Evolutionary conservation across 2,797 vertebrate species (phyloP), one percentile per base, ranked within the genome.

Genomic region (Triplophysa bombifrons): DNA sequence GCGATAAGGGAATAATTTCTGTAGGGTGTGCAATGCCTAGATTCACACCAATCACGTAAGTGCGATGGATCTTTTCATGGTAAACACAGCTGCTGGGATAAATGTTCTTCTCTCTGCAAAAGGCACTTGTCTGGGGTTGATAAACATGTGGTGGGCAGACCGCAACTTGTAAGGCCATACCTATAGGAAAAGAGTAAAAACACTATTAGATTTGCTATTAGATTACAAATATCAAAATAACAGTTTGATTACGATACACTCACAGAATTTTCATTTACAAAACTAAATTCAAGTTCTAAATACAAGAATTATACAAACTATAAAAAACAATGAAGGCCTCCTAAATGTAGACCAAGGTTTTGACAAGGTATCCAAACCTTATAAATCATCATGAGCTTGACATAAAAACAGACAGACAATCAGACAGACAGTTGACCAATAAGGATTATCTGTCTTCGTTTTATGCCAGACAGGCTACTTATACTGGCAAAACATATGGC

Each of bases 101-200:
- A 90, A 93, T 93, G 95, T 98, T 96, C 95, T 97, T 95, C 90
- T 93, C 94, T 86, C 93, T 94, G 93, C 93, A 95, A 93, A 99
- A 99, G 97, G 97, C 97, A 98, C 98, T 98, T 96, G 94, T 96
- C 93, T 97, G 96, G 93, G 95, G 95, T 96, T 97, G 96, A 97
- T 97, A 96, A 95, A 96, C 93, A 91, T 98, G 95, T 87, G 95
- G 95, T 96, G 97, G 96, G 91, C 95, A 96, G 89, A 97, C 93
- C 95, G 96, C 96, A 91, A 99, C 95, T 94, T 98, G 95, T 96
- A 96, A 97, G 95, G 96, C 97, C 98, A 99, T 99, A 95, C 97
- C 97, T 99, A 56, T 6, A 67, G 12, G 4, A 22, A 27, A 80
- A 69, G 76, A 25, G 81, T 38, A 53, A 22, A 64, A 80, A 48